Conservation (phyloP, 2,797 vertebrate genomes). For the Sebastes taczanowskii region DNA sequence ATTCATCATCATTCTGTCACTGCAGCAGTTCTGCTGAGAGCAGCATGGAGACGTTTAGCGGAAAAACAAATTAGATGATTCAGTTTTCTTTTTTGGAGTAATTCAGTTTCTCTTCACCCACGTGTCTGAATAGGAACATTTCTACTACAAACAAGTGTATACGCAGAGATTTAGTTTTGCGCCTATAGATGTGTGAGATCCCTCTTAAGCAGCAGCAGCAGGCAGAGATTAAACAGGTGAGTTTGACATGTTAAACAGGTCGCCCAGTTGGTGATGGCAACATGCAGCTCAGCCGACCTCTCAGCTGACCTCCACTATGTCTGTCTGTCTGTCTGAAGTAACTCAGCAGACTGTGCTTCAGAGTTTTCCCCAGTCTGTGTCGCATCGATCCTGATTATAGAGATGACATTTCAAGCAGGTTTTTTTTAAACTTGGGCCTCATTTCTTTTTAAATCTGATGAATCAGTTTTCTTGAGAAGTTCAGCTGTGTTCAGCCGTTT, state of each 20-base stretch:
- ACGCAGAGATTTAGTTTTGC: neutral
- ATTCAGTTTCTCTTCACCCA: neutral
- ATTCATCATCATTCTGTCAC: neutral
- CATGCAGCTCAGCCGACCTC: neutral
- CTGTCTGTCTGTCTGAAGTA: neutral
- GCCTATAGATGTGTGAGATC: neutral
- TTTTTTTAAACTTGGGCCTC: neutral
- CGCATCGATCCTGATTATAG: neutral
- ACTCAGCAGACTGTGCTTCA: neutral
- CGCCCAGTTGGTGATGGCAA: neutral
- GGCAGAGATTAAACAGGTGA: conserved; percentile 22
- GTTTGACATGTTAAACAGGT: conserved; percentile 11
- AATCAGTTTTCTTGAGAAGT: conserved; percentile 12
- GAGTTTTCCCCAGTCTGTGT: neutral
- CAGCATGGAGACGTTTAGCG: neutral
- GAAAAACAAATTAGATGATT: neutral
- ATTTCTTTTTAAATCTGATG: neutral
- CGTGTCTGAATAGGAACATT: neutral
- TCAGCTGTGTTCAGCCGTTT: neutral
- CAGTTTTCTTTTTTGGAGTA: neutral
- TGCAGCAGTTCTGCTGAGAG: neutral
- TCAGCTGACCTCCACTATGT: neutral
- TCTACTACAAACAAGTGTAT: neutral
- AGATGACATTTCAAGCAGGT: neutral
- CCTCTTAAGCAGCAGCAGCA: neutral